Conservation (phyloP, 2,113 vertebrate genomes). For the Odocoileus virginianus region DNA sequence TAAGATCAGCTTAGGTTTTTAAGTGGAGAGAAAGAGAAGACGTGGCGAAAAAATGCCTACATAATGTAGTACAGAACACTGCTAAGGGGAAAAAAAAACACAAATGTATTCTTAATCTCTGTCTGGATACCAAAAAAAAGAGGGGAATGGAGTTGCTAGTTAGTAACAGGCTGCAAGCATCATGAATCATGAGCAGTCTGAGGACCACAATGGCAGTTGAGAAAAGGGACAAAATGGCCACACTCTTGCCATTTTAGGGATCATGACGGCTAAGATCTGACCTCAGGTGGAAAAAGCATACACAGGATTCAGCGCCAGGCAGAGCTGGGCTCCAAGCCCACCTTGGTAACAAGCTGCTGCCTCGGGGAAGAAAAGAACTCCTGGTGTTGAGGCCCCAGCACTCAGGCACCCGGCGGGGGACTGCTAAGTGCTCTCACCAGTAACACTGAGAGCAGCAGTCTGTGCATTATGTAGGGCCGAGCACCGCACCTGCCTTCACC, state of each 20-base stretch:
- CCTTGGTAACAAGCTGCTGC: not conserved
- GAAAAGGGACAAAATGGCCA: not conserved
- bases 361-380: not conserved
- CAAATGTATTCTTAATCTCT: not conserved
- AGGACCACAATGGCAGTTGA: not conserved
- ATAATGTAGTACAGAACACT: not conserved
- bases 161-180: rapidly evolving
- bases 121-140: not conserved
- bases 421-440: not conserved
- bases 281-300: rapidly evolving
- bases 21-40: not conserved
- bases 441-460: not conserved
- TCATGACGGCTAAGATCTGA: not conserved
- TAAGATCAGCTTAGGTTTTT: not conserved
- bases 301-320: not conserved
- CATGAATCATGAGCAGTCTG: not conserved
- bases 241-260: rapidly evolving
- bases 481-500: not conserved
- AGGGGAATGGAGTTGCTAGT: rapidly evolving
- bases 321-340: not conserved
- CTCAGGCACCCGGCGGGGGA: not conserved
- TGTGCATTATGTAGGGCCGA: rapidly evolving
- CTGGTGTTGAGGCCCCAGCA: not conserved
- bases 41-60: not conserved
- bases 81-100: not conserved